These are phyloP conservation scores for Monomorium pharaonis DNA, from an alignment of 1,140 invertebrate genomes.

Conservation along the genomic window DNA sequence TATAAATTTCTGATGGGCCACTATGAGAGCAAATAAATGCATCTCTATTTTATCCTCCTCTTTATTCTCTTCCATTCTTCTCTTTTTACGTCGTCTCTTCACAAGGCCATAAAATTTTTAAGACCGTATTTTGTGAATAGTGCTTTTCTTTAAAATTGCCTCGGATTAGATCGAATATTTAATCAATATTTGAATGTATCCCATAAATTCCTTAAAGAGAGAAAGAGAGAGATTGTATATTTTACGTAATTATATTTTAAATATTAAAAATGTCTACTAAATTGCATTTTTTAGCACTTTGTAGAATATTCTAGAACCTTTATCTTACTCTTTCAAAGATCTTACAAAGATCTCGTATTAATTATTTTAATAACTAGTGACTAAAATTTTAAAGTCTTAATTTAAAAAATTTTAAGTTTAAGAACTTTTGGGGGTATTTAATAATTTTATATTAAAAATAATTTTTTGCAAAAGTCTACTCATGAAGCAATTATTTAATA, in stretches of 20 bases:
- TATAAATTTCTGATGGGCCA: slow-evolving; percentile 30
- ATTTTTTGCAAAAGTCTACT: background rate
- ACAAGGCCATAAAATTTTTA: slow-evolving; percentile 31
- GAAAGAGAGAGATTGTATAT: background rate
- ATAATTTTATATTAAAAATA: background rate
- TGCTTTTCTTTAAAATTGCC: slow-evolving; percentile 5
- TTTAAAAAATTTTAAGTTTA: background rate
- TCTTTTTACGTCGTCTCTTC: background rate
- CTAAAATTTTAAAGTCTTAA: background rate
- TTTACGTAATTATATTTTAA: background rate
- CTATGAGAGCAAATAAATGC: slow-evolving; percentile 36
- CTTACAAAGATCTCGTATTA: background rate
- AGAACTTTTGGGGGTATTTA: background rate
- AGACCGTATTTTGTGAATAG: slow-evolving; percentile 10
- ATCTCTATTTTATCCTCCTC: slow-evolving; percentile 10
- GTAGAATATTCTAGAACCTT: background rate
- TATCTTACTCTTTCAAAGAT: background rate
- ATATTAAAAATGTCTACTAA: background rate
- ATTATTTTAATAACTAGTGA: slow-evolving; percentile 6
- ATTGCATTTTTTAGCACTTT: background rate
- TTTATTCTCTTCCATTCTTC: background rate
- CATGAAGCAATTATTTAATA: slow-evolving; percentile 2
- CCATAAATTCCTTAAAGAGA: background rate
- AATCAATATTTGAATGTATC: background rate
- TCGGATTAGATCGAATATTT: background rate